phyloP scores from a whole-genome alignment of 2,113 vertebrate genomes.

The Tursiops truncatus region DNA sequence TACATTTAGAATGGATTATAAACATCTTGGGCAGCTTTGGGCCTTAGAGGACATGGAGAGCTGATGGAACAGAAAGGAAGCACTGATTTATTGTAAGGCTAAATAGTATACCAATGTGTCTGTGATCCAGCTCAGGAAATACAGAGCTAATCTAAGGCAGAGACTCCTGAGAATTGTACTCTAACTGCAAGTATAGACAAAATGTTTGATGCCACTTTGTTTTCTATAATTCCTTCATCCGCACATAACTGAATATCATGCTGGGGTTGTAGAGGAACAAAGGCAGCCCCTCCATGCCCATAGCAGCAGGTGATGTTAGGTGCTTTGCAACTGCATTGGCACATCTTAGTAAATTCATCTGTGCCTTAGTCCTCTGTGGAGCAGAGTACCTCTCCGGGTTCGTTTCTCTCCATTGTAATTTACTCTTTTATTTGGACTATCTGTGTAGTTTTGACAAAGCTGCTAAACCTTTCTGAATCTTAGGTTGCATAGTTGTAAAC shows the following conservation, averaged over 20 bases:
- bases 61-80: neutral
- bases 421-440: neutral
- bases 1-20: conserved; percentile 37
- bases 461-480: neutral
- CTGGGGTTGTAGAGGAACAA: neutral
- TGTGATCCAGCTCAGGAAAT: neutral
- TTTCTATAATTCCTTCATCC: neutral
- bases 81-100: conserved; percentile 20
- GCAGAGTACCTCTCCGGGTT: neutral
- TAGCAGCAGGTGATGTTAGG: too few relatives aligned
- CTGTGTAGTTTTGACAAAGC: neutral
- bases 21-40: conserved; percentile 10
- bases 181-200: neutral
- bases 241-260: neutral
- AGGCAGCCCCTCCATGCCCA: neutral
- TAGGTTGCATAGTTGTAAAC: neutral
- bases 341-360: neutral
- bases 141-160: conserved; percentile 25
- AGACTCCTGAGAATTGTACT: neutral
- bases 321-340: neutral
- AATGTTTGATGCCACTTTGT: neutral
- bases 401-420: neutral
- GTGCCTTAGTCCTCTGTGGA: neutral
- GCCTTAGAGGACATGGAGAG: neutral
- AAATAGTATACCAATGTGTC: neutral